Percentiles rank a stretch among this genome's conserved stretches.
Conservation (phyloP, 2,797 vertebrate species). For the Parauchenoglanis punctatus region DNA sequence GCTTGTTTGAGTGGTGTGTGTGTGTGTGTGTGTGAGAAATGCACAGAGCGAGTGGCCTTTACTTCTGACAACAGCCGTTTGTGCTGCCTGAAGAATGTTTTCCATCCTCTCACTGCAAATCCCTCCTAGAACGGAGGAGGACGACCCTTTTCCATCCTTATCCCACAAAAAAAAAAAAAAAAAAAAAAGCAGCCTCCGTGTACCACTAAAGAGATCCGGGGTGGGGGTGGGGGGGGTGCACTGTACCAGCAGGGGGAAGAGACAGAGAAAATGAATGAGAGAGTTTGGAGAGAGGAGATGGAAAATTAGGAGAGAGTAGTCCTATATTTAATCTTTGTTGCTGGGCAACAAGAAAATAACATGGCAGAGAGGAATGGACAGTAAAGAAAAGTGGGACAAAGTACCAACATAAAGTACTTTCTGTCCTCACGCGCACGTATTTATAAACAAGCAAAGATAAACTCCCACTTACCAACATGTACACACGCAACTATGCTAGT, state of each 20-base stretch:
- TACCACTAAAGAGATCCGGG: not conserved
- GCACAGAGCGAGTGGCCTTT: constrained; percentile 74
- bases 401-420: constrained; percentile 54
- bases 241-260: not conserved
- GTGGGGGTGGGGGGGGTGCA: too few species aligned
- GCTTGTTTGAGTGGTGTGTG: not conserved
- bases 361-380: constrained; percentile 66
- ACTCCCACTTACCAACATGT: not conserved
- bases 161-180: constrained; percentile 57
- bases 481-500: not conserved
- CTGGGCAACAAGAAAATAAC: constrained; percentile 74
- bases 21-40: constrained; percentile 51
- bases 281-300: constrained; percentile 74
- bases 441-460: constrained; percentile 15
- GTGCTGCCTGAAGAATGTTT: constrained; percentile 77
- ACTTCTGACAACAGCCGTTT: constrained; percentile 75
- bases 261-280: constrained; percentile 14
- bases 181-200: constrained; percentile 61
- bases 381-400: constrained; percentile 60
- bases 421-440: not conserved
- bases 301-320: constrained; percentile 77
- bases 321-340: constrained; percentile 82
- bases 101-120: constrained; percentile 79
- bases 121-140: constrained; percentile 60
- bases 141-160: constrained; percentile 63